Percentiles rank a stretch among this genome's conserved stretches.
Conservation (phyloP, 2,113 vertebrate species). For the Montifringilla adamsi region DNA sequence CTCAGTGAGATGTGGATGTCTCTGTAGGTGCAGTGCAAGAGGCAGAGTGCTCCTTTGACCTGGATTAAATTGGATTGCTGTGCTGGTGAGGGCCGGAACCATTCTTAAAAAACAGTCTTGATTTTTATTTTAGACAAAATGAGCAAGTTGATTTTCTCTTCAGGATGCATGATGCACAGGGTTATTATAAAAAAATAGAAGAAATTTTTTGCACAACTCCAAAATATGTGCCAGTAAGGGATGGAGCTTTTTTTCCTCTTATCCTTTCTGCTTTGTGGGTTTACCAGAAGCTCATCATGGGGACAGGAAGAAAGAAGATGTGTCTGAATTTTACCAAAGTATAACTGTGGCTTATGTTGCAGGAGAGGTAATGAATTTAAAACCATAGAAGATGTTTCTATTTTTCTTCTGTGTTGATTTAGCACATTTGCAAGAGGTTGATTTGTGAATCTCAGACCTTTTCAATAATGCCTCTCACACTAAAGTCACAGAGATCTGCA, state of each 20-base stretch:
- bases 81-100: background rate
- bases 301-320: background rate
- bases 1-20: background rate
- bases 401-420: background rate
- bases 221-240: background rate
- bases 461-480: background rate
- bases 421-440: background rate
- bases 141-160: background rate
- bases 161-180: background rate
- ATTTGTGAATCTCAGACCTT: background rate
- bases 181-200: background rate
- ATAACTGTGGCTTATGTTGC: background rate
- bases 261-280: background rate
- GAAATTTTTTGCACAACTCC: background rate
- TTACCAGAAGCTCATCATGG: background rate
- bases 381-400: background rate
- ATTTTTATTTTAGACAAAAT: background rate
- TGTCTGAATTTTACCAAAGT: background rate
- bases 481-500: background rate
- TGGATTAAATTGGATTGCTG: background rate
- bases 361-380: background rate
- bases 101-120: background rate
- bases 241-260: rapidly evolving
- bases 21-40: background rate
- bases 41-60: background rate